phyloP scores from a whole-genome alignment of 2,797 vertebrate genomes.

The Garrulus glandarius region DNA sequence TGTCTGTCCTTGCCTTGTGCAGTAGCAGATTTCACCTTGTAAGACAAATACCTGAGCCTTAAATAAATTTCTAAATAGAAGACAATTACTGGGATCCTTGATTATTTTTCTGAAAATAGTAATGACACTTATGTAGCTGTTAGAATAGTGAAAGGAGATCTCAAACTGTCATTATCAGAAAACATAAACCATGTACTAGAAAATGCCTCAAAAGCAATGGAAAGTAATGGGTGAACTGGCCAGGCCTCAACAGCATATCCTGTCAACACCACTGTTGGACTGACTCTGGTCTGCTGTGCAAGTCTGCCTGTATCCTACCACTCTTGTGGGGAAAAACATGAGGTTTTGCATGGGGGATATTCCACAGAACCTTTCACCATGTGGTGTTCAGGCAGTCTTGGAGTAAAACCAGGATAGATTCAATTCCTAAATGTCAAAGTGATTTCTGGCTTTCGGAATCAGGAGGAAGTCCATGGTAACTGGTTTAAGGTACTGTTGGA shows the following conservation, averaged over 20 bases:
- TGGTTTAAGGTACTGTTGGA: background rate
- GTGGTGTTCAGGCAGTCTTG: background rate
- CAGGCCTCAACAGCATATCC: background rate
- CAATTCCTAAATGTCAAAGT: background rate
- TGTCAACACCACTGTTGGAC: background rate
- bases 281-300: background rate
- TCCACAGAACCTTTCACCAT: background rate
- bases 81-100: background rate
- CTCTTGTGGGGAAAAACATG: background rate
- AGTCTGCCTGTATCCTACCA: background rate
- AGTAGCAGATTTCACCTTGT: background rate
- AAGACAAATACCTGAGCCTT: background rate
- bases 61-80: background rate
- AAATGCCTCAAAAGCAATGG: background rate
- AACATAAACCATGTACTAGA: background rate
- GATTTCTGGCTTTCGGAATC: background rate
- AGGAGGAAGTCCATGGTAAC: background rate
- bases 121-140: background rate
- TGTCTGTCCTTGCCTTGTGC: background rate
- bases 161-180: background rate
- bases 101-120: background rate
- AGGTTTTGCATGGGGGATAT: background rate
- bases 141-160: background rate
- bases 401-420: background rate
- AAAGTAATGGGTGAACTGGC: background rate